Base-by-base conservation (phyloP, 1,140 invertebrate genomes). In the Macrocentrus cingulum region DNA sequence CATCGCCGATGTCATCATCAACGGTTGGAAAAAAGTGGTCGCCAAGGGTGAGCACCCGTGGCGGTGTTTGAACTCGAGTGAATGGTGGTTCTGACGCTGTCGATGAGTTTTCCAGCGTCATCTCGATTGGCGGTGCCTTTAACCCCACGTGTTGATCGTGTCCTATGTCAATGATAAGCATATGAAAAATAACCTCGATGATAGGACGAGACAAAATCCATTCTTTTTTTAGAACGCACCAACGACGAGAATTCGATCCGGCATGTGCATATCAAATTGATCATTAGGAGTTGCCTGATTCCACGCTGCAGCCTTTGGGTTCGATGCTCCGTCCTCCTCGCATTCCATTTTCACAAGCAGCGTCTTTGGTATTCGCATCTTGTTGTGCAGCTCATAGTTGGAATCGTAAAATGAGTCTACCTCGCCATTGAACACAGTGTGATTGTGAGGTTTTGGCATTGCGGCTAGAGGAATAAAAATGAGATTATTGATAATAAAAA, bases 251-350 rank as follows among this genome's bases (percentile, higher is more conserved):
- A 95, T 95, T 68, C 91, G 83, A 64, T 94, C 92, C n/a, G 92
- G 92, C 22, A 95, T 92, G 70, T 87, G 87, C 92, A 95, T 95
- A 61, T 91, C 85, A 74, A 90, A 85, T 79, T 90, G 90, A 62
- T 91, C 88, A 70, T 80, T 80, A 9, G 74, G 71, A 66, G 62
- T 37, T 25, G 69, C 44, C 50, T 85, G 85, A 66, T 84, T 84
- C 88, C 88, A 91, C 23, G 75, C 80, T 54, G 81, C n/a, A n/a
- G n/a, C n/a, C n/a, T n/a, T n/a, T n/a, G n/a, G n/a, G n/a, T n/a
- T n/a, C n/a, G n/a, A n/a, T n/a, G n/a, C n/a, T n/a, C n/a, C n/a
- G n/a, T n/a, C n/a, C n/a, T n/a, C n/a, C 78, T 22, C 9, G 25
- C 25, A 29, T 29, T 29, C 84, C 83, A 75, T 87, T 87, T 25